phyloP scores from a whole-genome alignment of 2,113 vertebrate species.

The Philantomba maxwellii region DNA sequence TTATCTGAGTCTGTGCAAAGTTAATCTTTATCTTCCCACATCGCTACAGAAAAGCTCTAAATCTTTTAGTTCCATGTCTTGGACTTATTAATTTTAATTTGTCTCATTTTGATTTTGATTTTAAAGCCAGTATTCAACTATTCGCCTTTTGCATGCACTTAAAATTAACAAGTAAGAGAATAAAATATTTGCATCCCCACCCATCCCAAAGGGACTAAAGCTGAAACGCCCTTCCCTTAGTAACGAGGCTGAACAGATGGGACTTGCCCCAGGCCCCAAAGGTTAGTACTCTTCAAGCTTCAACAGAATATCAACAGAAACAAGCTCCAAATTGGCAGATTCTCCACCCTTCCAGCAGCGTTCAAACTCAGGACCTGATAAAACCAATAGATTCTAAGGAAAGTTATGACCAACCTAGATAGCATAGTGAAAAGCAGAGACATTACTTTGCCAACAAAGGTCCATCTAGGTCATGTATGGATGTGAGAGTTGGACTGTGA shows the following conservation, averaged over 20 bases:
- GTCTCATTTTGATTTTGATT: slow-evolving; percentile 7
- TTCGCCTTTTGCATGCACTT: not conserved
- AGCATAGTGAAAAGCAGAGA: no score
- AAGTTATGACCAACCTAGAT: no score
- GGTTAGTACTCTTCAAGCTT: not conserved
- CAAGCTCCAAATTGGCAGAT: not conserved
- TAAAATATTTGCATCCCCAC: not conserved
- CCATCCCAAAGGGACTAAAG: slow-evolving; percentile 20
- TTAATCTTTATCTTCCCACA: not conserved
- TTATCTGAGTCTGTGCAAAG: not conserved
- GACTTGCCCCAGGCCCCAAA: not conserved
- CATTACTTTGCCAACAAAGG: no score
- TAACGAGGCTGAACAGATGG: slow-evolving; percentile 29
- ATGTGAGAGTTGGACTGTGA: no score
- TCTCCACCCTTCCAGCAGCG: not conserved
- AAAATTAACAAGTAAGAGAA: slow-evolving; percentile 22
- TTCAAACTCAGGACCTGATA: not conserved
- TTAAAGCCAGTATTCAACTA: not conserved
- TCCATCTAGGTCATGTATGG: no score
- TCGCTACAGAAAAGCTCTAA: not conserved
- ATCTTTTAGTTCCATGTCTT: not conserved
- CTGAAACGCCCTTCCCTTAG: not conserved
- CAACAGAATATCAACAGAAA: slow-evolving; percentile 11
- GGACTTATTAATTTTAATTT: not conserved
- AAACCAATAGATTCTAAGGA: not conserved